A percentile compares a stretch with the other conserved stretches of the same genome.
Evolutionary conservation across 2,797 vertebrate species (phyloP).

Genomic region (Pseudomugil tenellus): DNA sequence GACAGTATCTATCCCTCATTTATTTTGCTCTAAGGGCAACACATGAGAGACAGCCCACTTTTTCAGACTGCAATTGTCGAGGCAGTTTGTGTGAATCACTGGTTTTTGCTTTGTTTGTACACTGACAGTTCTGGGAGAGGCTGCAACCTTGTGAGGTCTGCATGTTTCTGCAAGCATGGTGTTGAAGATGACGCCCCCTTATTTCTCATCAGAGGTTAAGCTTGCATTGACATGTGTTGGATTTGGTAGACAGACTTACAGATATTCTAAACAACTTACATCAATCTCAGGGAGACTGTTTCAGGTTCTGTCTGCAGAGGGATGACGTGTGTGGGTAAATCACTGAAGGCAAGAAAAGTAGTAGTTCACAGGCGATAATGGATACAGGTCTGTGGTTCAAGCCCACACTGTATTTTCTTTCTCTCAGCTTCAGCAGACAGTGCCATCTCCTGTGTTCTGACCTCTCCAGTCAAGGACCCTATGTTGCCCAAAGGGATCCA

Average conservation of each 20-base stretch:
- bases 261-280: not conserved
- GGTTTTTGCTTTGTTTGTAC: conserved; percentile 27
- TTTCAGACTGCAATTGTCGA: conserved; percentile 20
- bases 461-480: conserved; percentile 40
- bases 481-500: conserved; percentile 10
- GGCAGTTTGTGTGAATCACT: conserved; percentile 41
- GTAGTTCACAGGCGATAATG: conserved; percentile 9
- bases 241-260: conserved; percentile 1
- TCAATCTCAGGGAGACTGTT: not conserved
- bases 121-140: conserved; percentile 13
- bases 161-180: not conserved
- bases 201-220: conserved; percentile 1
- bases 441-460: conserved; percentile 25
- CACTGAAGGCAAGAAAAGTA: conserved; percentile 20
- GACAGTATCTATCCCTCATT: conserved; percentile 40
- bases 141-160: conserved; percentile 1
- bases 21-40: conserved; percentile 37
- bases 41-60: conserved; percentile 27
- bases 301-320: conserved; percentile 15
- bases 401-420: conserved; percentile 14
- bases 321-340: conserved; percentile 16
- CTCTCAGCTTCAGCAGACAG: conserved; percentile 35
- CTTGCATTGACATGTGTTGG: not conserved
- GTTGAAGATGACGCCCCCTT: not conserved
- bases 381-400: conserved; percentile 38